Conservation (phyloP, 2,113 vertebrate species). For the Willisornis vidua region DNA sequence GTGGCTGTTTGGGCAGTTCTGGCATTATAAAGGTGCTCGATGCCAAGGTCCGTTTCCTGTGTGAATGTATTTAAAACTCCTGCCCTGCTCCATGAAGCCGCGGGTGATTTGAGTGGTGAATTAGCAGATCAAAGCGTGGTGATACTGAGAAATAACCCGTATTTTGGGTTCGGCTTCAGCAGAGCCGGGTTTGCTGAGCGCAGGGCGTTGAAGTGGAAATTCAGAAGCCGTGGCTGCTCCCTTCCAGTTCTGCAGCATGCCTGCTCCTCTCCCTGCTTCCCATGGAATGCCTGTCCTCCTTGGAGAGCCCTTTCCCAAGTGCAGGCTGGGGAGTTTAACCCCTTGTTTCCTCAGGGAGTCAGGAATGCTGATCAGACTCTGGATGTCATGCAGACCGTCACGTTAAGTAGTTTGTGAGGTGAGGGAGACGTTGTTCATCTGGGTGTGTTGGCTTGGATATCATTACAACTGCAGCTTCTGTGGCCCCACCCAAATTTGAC, state of each 20-base stretch:
- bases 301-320: not conserved
- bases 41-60: not conserved
- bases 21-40: not conserved
- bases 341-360: not conserved
- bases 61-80: not conserved
- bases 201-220: not conserved
- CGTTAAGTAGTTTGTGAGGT: conserved; percentile 21
- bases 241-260: conserved; percentile 4
- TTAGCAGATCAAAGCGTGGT: not conserved
- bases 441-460: conserved; percentile 73
- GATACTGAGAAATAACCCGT: not conserved
- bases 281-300: not conserved
- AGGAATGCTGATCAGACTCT: not conserved
- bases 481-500: conserved; percentile 57
- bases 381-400: not conserved
- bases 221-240: not conserved
- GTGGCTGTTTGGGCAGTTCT: not conserved
- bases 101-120: not conserved
- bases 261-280: not conserved
- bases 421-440: conserved; percentile 55
- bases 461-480: conserved; percentile 46
- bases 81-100: not conserved
- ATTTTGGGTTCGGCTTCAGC: not conserved
- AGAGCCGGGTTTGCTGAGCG: not conserved
- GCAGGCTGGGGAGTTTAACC: not conserved